These are phyloP conservation scores for Dryomyza anilis DNA, from an alignment of 2,888 invertebrate genomes.

Conservation along the genomic window DNA sequence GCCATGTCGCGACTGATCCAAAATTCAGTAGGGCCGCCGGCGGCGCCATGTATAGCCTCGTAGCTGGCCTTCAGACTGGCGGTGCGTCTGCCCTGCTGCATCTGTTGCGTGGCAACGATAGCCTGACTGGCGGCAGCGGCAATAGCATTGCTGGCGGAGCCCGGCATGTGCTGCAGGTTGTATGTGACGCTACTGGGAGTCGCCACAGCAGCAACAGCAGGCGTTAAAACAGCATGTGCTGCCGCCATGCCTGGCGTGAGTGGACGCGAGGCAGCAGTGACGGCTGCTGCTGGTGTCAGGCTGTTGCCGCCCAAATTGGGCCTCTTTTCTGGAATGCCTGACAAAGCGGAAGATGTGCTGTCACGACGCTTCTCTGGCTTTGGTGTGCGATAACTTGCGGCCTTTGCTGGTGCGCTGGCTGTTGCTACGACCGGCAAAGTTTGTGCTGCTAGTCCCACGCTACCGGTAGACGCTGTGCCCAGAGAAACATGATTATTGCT, in stretches of 20 bases:
- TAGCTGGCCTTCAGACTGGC: conserved; percentile 94
- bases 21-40: conserved; percentile 69
- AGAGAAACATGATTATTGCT: conserved; percentile 42
- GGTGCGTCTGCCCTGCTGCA: conserved; percentile 92
- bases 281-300: conserved; percentile 41
- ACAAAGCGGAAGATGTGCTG: conserved; percentile 64
- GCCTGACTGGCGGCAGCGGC: conserved; percentile 95
- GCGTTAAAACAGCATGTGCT: conserved; percentile 51
- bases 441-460: conserved; percentile 30
- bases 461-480: conserved; percentile 30
- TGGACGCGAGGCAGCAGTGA: conserved; percentile 51
- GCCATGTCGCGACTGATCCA: conserved; percentile 74
- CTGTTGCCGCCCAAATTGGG: conserved; percentile 45
- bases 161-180: conserved; percentile 78
- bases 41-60: conserved; percentile 81
- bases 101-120: conserved; percentile 94
- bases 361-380: conserved; percentile 79
- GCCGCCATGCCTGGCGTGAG: conserved; percentile 46
- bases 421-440: conserved; percentile 36
- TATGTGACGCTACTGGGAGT: conserved; percentile 64
- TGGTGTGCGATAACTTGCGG: conserved; percentile 64
- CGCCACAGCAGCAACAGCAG: conserved; percentile 46
- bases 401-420: conserved; percentile 40
- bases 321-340: conserved; percentile 51
- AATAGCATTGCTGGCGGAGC: conserved; percentile 74